Percentiles rank a stretch among this genome's conserved stretches.
Evolutionary conservation across 2,113 vertebrate species (phyloP).

Genomic region (Athene cunicularia): DNA sequence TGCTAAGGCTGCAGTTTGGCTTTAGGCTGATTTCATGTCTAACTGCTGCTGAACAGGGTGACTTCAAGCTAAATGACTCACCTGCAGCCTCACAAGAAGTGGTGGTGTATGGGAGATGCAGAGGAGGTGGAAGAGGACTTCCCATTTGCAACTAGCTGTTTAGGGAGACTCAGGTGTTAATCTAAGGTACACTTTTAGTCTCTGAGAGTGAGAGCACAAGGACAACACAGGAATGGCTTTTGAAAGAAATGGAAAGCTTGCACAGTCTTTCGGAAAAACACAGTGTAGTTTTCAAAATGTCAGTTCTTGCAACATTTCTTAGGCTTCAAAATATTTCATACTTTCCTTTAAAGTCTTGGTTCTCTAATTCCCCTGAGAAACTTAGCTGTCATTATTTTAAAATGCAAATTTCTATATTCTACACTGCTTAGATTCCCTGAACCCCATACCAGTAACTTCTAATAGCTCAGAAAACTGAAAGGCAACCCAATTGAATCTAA

Average conservation of each 20-base stretch:
- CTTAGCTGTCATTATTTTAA: slow-evolving; percentile 5
- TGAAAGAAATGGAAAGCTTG: background rate
- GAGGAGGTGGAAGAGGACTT: background rate
- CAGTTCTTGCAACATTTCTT: background rate
- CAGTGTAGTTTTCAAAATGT: background rate
- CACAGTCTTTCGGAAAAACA: background rate
- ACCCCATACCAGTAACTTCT: background rate
- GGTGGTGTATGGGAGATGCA: rapidly evolving
- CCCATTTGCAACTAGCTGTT: background rate
- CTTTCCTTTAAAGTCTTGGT: background rate
- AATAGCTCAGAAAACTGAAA: background rate
- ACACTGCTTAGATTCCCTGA: background rate
- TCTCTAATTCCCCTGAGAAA: background rate
- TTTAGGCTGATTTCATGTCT: background rate
- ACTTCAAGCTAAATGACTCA: background rate
- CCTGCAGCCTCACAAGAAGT: background rate
- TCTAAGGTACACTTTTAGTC: background rate
- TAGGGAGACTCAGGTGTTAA: background rate
- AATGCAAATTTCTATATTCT: background rate
- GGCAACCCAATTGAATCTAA: background rate
- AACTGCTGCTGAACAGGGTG: background rate
- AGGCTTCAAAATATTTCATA: background rate
- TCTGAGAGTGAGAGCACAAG: background rate
- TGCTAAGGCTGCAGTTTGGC: background rate
- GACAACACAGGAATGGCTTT: background rate